Conservation (phyloP, 35 echinoderm and acorn worm species). For the Nesometra sesokonis region DNA sequence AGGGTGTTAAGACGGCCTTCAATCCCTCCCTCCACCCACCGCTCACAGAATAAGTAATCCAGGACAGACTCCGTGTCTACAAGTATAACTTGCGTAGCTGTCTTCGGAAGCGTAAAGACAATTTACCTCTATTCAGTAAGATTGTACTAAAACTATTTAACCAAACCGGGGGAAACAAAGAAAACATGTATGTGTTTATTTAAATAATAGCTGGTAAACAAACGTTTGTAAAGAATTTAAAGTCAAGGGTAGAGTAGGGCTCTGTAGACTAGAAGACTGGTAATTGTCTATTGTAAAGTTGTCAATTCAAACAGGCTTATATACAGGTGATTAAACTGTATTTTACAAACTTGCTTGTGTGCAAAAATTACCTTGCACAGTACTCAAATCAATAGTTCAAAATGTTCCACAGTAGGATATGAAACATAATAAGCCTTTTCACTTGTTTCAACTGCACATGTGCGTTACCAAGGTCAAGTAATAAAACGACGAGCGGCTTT, state of each 20-base stretch:
- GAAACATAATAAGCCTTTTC: too few relatives aligned
- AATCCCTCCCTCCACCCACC: background rate
- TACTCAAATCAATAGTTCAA: too few relatives aligned
- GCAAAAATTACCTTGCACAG: too few relatives aligned
- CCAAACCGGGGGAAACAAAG: background rate
- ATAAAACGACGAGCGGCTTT: too few relatives aligned
- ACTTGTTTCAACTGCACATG: too few relatives aligned
- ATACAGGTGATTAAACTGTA: background rate
- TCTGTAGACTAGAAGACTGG: background rate
- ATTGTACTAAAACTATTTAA: background rate
- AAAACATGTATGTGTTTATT: background rate
- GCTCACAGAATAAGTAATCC: background rate
- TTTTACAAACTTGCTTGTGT: too few relatives aligned
- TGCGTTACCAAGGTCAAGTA: too few relatives aligned
- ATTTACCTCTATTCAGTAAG: background rate
- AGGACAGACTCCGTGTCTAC: background rate
- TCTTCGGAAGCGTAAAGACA: background rate
- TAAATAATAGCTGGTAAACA: background rate
- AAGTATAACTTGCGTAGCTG: background rate
- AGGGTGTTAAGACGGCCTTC: background rate
- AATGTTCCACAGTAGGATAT: too few relatives aligned
- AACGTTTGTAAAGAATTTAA: background rate
- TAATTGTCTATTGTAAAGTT: background rate
- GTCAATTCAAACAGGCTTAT: background rate
- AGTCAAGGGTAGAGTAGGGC: background rate